These are phyloP conservation scores for Ectemnius continuus DNA, from an alignment of 2,888 invertebrate species.

Conservation along the genomic window DNA sequence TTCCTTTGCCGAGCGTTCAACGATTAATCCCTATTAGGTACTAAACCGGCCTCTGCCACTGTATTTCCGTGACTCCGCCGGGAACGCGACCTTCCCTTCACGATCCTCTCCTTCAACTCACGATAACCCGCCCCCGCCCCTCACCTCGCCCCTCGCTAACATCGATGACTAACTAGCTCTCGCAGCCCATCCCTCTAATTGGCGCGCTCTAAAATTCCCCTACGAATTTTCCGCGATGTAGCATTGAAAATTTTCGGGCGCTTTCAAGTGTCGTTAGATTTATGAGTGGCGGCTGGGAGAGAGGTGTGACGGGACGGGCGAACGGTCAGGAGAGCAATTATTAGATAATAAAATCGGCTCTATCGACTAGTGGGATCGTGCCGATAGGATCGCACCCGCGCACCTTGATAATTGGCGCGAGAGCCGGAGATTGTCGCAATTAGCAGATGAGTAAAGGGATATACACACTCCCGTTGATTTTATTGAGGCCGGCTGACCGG, in stretches of 20 bases:
- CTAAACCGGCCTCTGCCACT: constrained; percentile 39
- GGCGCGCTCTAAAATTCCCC: neutral
- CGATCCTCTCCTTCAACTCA: constrained; percentile 5
- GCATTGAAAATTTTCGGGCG: neutral
- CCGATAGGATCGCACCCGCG: constrained; percentile 48
- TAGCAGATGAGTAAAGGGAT: constrained; percentile 41
- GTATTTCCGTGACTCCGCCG: neutral
- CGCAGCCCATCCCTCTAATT: neutral
- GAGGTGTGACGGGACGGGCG: constrained; percentile 10
- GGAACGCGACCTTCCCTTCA: neutral
- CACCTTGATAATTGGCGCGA: constrained; percentile 50
- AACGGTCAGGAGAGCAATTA: constrained; percentile 25
- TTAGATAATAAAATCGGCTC: constrained; percentile 53
- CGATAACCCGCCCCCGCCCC: constrained; percentile 17
- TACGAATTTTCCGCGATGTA: neutral
- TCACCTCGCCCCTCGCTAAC: neutral
- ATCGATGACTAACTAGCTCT: neutral
- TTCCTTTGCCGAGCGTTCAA: constrained; percentile 16
- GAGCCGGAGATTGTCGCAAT: constrained; percentile 52
- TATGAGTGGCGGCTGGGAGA: neutral
- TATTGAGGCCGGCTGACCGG: constrained; percentile 37
- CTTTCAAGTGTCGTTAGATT: neutral
- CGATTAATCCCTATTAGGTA: constrained; percentile 49
- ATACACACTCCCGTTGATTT: constrained; percentile 31
- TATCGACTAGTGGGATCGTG: constrained; percentile 51